phyloP scores from a whole-genome alignment of 2,113 vertebrate species.

The Petaurus breviceps region DNA sequence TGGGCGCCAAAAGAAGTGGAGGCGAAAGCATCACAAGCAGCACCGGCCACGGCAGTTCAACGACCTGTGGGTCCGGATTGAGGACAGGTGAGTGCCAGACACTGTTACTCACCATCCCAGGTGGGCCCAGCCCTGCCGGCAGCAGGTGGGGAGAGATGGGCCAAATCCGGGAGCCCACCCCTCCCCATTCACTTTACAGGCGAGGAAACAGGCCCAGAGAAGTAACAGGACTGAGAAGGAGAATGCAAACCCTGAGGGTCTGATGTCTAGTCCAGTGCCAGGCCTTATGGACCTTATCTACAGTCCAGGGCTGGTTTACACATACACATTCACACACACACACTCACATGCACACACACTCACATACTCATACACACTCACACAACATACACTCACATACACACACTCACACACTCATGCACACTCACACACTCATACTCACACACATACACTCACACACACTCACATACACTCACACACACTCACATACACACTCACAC shows the following conservation, averaged over 20 bases:
- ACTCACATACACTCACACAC: too few relatives aligned
- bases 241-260: not conserved
- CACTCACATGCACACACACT: too few relatives aligned
- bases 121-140: not conserved
- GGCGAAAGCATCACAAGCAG: conserved; percentile 89
- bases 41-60: conserved; percentile 95
- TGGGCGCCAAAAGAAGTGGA: conserved; percentile 93
- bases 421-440: too few relatives aligned
- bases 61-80: conserved; percentile 98
- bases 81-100: conserved; percentile 90
- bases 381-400: too few relatives aligned
- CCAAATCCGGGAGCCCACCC: not conserved
- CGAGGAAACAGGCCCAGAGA: not conserved
- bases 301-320: too few relatives aligned
- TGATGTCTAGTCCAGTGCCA: not conserved
- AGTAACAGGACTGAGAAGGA: not conserved
- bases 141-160: too few relatives aligned
- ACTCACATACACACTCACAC: too few relatives aligned
- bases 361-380: too few relatives aligned
- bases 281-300: too few relatives aligned
- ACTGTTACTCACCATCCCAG: not conserved
- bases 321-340: too few relatives aligned
- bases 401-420: too few relatives aligned
- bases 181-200: not conserved
- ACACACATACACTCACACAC: too few relatives aligned